These are phyloP conservation scores for Paracentrotus lividus DNA, from an alignment of 53 echinoderm and acorn worm species.

Conservation along the genomic window DNA sequence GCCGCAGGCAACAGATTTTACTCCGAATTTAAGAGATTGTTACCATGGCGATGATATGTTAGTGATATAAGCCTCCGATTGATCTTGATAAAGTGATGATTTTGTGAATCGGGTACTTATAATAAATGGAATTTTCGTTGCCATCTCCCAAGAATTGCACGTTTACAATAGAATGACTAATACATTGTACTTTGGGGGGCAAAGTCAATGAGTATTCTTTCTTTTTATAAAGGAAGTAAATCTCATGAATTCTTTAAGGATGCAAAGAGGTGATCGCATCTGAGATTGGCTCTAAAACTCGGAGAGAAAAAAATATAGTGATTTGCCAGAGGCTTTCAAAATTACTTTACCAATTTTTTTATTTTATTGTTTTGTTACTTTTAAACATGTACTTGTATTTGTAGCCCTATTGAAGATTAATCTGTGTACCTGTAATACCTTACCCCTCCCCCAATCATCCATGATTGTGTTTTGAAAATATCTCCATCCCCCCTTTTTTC, in stretches of 20 bases:
- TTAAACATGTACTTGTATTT: no score
- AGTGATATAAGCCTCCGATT: constrained; percentile 48
- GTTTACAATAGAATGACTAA: constrained; percentile 46
- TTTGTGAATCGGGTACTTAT: constrained; percentile 53
- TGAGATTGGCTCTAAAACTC: neutral
- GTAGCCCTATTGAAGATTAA: no score
- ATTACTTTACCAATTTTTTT: neutral
- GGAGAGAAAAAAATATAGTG: neutral
- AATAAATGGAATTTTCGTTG: constrained; percentile 52
- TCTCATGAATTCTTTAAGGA: neutral
- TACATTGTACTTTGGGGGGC: constrained; percentile 53
- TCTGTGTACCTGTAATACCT: no score
- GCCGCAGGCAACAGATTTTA: constrained; percentile 64
- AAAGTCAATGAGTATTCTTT: neutral
- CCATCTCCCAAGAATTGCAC: constrained; percentile 31
- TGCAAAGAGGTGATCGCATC: neutral
- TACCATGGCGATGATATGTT: constrained; percentile 46
- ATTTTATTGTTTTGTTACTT: no score
- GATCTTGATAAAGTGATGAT: constrained; percentile 56
- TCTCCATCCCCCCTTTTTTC: no score
- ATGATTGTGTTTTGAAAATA: no score
- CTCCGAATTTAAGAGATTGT: constrained; percentile 66
- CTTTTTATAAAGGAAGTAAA: constrained; percentile 3
- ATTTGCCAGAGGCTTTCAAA: neutral
- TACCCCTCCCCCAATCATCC: no score